These are phyloP conservation scores for Heterodera carotae DNA, from an alignment of 1,140 invertebrate species.

Conservation along the genomic window DNA sequence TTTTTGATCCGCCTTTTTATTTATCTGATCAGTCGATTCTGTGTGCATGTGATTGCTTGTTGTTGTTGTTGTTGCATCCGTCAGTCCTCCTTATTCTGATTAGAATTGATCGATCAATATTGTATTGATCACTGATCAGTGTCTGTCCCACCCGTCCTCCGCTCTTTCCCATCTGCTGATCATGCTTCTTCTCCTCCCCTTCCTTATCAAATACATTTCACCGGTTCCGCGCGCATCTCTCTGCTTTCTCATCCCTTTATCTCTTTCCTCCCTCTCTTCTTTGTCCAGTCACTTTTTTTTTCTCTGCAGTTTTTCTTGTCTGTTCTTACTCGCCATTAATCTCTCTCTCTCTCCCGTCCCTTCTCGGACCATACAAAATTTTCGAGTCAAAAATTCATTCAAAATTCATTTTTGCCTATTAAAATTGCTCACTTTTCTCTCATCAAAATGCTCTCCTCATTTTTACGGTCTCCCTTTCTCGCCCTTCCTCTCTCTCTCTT, in stretches of 20 bases:
- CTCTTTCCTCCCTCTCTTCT: too few relatives aligned
- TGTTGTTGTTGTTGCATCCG: not conserved
- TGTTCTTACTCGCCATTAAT: not conserved
- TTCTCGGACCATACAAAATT: not conserved
- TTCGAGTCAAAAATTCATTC: not conserved
- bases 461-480: not conserved
- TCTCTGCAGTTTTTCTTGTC: not conserved
- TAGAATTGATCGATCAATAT: too few relatives aligned
- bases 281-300: too few relatives aligned
- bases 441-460: not conserved
- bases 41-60: not conserved
- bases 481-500: too few relatives aligned
- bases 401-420: not conserved
- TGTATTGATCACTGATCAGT: too few relatives aligned
- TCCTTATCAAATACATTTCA: too few relatives aligned
- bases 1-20: not conserved
- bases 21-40: too few relatives aligned
- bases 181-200: too few relatives aligned
- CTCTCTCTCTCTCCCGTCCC: not conserved
- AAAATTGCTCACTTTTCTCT: not conserved
- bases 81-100: not conserved
- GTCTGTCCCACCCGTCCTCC: too few relatives aligned
- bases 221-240: too few relatives aligned
- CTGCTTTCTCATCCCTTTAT: too few relatives aligned
- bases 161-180: too few relatives aligned